Evolutionary conservation across 2,797 vertebrate genomes (phyloP), one percentile per base, ranked within the genome.

Genomic region (Oreochromis grahami): DNA sequence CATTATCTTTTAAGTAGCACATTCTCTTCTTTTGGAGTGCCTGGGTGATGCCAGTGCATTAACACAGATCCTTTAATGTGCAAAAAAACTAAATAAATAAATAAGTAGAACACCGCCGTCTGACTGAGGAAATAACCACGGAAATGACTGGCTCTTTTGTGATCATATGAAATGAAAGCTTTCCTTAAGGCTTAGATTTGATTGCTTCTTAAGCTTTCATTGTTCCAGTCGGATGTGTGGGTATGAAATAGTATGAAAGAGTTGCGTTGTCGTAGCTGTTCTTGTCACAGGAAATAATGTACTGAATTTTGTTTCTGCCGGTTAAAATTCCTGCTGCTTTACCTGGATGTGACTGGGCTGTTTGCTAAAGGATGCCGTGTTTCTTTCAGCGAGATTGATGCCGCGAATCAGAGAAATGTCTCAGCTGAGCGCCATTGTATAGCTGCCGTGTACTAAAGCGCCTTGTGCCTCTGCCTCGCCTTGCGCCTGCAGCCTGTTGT

Each of bases 1-100:
- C 91, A 94, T 95, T 95, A 95, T 95, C 90, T 93, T 91, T 91
- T 91, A 94, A 95, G 93, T 91, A 92, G 90, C 89, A 74, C 85
- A 78, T 86, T 82, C 87, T 93, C 88, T 92, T 87, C 82, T 88
- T 91, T 92, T 91, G 60, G 86, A 92, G 92, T 85, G 79, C 79
- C 79, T 81, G 80, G 88, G 90, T 13, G 63, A 90, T 83, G 87
- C 84, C 88, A 63, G 52, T 84, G 80, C 88, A 89, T 89, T 93
- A 91, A 82, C 83, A 78, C 86, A 85, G 81, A 80, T 55, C 82
- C 89, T 92, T 90, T 91, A 93, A 92, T 92, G 88, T 91, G 68
- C 19, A 52, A 50, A 84, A 84, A 81, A 13, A 0, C 11, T 65
- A 86, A 88, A 86, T 63, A 68, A 82, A 56, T 60, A 74, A 65